Evolutionary conservation across 2,797 vertebrate species (phyloP), one percentile per base, ranked within the genome.

Genomic region (Poeciliopsis presidionis): DNA sequence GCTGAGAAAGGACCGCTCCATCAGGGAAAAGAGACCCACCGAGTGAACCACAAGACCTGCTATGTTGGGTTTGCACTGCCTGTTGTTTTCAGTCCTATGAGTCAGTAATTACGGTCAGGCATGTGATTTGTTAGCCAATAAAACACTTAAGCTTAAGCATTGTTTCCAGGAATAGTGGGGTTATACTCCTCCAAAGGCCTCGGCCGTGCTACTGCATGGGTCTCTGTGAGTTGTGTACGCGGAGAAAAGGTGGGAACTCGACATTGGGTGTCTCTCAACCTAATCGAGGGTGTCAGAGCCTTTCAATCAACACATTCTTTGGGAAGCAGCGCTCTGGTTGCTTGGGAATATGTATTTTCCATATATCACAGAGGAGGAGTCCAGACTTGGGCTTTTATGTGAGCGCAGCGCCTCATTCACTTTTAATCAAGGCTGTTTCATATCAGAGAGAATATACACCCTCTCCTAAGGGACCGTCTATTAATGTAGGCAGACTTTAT

Each of bases 331-430:
- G n/a, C 91, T 76, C 78, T 33, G 77, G 95, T 95, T 96, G 95
- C 95, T 95, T 92, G 94, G 95, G 90, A 94, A 94, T 94, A 89
- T 92, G 93, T 82, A 83, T 90, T 94, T 93, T 93, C 93, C 94
- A 89, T 95, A 94, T 93, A 95, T 94, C 88, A 76, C 90, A 84
- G 86, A 90, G 92, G 93, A 90, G 81, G 84, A 87, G 84, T 93
- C 94, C 91, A 90, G 91, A 75, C 89, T 61, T 70, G 74, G 73
- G 91, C 90, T 93, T 93, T 90, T 85, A 93, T 93, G 86, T 90
- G 90, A 93, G 90, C 89, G 65, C 89, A 89, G 89, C 78, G 89
- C 89, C 91, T 92, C 93, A 90, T 91, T 94, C 90, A 86, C 89
- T 91, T 95, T 95, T 94, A 94, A 94, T 94, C 92, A 94, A 94